Percentiles rank a stretch among this genome's conserved stretches.
Evolutionary conservation across 2,113 vertebrate genomes (phyloP).

Genomic region (Phodopus roborovskii): DNA sequence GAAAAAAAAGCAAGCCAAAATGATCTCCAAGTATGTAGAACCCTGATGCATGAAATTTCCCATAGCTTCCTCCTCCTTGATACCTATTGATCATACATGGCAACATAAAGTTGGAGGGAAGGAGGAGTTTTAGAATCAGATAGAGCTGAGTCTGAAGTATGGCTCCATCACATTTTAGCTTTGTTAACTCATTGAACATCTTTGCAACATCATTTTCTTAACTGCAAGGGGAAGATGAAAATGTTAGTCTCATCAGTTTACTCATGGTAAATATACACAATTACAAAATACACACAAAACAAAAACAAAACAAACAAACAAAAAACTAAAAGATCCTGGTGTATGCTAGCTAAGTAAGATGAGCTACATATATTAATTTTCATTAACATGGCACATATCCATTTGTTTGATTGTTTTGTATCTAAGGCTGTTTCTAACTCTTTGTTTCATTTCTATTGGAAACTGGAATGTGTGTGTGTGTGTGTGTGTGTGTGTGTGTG

Average conservation of each 20-base stretch:
- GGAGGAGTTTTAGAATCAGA: neutral
- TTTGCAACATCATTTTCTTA: neutral
- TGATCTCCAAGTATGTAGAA: neutral
- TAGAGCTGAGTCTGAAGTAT: neutral
- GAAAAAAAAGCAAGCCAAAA: constrained; percentile 1
- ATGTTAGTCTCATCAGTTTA: neutral
- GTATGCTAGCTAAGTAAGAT: neutral
- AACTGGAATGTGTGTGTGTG: neutral
- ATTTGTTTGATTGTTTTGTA: neutral
- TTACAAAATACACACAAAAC: too few species aligned
- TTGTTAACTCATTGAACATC: neutral
- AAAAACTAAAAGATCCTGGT: neutral
- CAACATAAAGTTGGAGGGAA: neutral
- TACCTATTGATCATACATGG: neutral
- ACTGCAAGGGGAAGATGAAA: neutral
- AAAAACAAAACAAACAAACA: too few species aligned
- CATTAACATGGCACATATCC: neutral
- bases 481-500: neutral
- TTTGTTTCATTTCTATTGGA: neutral
- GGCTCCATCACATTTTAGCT: neutral
- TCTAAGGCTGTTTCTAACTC: neutral
- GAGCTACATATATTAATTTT: neutral
- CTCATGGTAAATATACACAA: neutral
- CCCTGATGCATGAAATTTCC: neutral
- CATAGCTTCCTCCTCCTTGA: neutral